Evolutionary conservation across 2,888 invertebrate species (phyloP).

Genomic region (Cheilosia pagana): DNA sequence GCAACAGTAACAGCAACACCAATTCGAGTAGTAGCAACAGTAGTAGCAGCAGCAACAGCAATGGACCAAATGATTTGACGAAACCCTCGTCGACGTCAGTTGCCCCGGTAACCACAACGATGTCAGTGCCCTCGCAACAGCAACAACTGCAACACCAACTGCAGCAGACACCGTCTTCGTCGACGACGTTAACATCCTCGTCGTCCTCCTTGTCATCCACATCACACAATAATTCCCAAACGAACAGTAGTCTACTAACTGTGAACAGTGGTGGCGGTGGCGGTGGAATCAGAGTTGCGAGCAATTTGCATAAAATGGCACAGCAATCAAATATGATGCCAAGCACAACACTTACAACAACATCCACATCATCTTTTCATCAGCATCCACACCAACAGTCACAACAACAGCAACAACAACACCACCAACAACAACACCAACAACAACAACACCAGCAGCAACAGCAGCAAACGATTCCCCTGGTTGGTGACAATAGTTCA

Average conservation of each 20-base stretch:
- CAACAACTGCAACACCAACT: constrained; percentile 69
- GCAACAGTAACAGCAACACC: constrained; percentile 51
- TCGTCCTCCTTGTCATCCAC: constrained; percentile 51
- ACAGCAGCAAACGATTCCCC: constrained; percentile 63
- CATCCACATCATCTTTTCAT: constrained; percentile 68
- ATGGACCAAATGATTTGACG: constrained; percentile 80
- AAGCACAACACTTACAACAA: constrained; percentile 65
- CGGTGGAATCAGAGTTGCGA: constrained; percentile 82
- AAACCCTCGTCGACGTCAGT: constrained; percentile 76
- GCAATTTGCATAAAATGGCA: constrained; percentile 81
- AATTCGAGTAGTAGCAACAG: constrained; percentile 66
- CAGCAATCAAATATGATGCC: constrained; percentile 76
- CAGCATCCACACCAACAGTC: constrained; percentile 45
- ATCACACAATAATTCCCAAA: constrained; percentile 68
- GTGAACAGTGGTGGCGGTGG: constrained; percentile 69
- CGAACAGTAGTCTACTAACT: constrained; percentile 58
- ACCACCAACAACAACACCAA: constrained; percentile 47
- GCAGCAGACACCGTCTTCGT: constrained; percentile 67
- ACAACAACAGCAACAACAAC: constrained; percentile 36
- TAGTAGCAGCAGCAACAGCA: constrained; percentile 74
- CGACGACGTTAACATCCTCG: constrained; percentile 48
- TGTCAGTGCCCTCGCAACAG: constrained; percentile 51
- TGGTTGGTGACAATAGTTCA: constrained; percentile 54
- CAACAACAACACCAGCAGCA: constrained; percentile 55
- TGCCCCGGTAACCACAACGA: constrained; percentile 60